Conservation (phyloP, 2,888 invertebrate species). For the Alentia gelatinosa region DNA sequence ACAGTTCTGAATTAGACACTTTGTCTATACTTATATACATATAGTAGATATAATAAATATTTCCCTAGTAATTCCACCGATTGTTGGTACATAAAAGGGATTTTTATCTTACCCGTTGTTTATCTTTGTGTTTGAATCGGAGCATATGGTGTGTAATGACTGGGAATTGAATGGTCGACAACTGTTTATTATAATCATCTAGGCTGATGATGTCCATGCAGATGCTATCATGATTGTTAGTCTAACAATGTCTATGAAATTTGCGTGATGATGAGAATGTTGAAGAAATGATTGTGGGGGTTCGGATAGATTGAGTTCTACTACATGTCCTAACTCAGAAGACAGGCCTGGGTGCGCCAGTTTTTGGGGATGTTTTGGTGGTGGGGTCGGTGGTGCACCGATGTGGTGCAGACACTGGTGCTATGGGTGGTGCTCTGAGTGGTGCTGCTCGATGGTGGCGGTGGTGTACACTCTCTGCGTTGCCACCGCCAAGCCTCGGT, state of each 20-base stretch:
- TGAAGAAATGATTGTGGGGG: no score
- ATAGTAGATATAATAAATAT: slow-evolving; percentile 11
- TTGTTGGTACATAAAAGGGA: background rate
- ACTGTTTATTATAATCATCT: no score
- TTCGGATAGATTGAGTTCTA: no score
- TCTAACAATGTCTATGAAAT: no score
- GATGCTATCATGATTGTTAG: no score
- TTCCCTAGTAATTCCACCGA: background rate
- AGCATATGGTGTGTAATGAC: slow-evolving; percentile 4
- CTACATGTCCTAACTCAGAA: background rate
- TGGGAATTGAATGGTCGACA: background rate
- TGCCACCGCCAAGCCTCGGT: background rate
- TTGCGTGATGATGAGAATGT: no score
- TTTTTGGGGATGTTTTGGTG: background rate
- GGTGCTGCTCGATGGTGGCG: slow-evolving; percentile 6
- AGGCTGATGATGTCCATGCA: no score
- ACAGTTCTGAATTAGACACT: slow-evolving; percentile 14
- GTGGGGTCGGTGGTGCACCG: background rate
- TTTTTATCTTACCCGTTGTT: slow-evolving; percentile 12
- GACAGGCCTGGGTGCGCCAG: background rate
- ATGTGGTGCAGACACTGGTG: background rate
- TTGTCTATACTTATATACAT: background rate
- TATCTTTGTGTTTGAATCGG: background rate
- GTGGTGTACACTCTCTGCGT: background rate
- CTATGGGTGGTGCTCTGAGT: background rate